Base-by-base conservation (phyloP, 2,888 invertebrate genomes). In the Anaspis maculata region DNA sequence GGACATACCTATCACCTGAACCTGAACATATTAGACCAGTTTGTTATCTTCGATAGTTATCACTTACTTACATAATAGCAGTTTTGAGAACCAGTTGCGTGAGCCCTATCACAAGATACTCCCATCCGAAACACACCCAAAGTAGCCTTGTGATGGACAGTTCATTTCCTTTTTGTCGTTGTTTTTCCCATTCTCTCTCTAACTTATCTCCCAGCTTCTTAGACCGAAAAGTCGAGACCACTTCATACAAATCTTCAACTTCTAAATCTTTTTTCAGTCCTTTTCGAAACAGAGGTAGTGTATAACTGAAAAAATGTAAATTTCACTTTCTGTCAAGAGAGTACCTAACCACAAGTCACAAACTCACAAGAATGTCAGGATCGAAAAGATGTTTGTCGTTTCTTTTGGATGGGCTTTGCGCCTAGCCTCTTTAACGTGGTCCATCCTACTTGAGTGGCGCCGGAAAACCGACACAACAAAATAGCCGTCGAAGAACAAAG, bases 211-310 rank as follows among this genome's bases (percentile, higher is more conserved):
- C 72, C 21, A 73, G 54, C 10, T 53, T 48, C 37, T 68, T 64
- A 2, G 77, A 73, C 29, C 65, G 64, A 44, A 75, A 70, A 11
- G 64, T 62, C 30, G 63, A 59, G 9, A 73, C 60, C 19, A 72
- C 69, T 46, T 70, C 65, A 47, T 72, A 76, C 10, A 78, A 55
- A 50, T 78, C 77, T 26, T 70, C 64, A 21, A 74, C 71, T 47
- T 74, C 72, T 16, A 83, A 69, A 44, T 79, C 78, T 34, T 75
- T 69, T 57, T 65, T 72, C 42, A 72, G 73, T 4, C 81, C 81
- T 34, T 74, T 68, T 57, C 71, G 73, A 51, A 83, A 80, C 4
- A 74, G 72, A 43, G 74, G 73, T 32, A 76, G 60, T 1, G 79
- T 71, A 76, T 79, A 83, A 57, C 82, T 82, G 59, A 34, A 19